Conservation (phyloP, 2,113 vertebrate species). For the Pteruthius melanotis region DNA sequence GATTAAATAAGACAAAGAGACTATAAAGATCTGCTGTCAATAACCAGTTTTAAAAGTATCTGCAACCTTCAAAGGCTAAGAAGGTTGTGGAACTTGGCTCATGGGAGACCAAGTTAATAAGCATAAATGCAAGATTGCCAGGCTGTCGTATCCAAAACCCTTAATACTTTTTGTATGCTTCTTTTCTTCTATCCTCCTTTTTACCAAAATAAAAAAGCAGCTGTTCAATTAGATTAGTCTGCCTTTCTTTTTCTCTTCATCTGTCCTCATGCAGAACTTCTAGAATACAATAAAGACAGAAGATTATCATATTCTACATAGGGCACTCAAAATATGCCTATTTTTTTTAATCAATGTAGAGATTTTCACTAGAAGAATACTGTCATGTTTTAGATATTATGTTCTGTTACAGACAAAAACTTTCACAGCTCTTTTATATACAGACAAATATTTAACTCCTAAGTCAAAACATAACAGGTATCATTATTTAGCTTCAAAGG, state of each 20-base stretch:
- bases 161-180: constrained; percentile 21
- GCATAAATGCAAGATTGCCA: constrained; percentile 17
- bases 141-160: neutral
- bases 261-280: neutral
- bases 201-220: neutral
- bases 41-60: neutral
- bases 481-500: neutral
- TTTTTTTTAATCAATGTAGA: neutral
- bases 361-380: neutral
- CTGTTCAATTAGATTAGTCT: neutral
- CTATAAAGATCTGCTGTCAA: neutral
- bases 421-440: accelerated
- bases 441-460: neutral
- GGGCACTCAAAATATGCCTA: neutral
- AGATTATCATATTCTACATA: neutral
- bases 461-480: neutral
- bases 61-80: constrained; percentile 20
- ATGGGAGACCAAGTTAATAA: neutral
- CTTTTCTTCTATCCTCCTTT: neutral
- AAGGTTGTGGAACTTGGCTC: neutral
- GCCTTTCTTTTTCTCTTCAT: neutral
- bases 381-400: neutral
- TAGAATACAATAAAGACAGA: neutral
- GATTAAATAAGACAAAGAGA: neutral
- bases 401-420: neutral